Evolutionary conservation across 2,888 invertebrate species (phyloP).

Genomic region (Incurvaria masculella): DNA sequence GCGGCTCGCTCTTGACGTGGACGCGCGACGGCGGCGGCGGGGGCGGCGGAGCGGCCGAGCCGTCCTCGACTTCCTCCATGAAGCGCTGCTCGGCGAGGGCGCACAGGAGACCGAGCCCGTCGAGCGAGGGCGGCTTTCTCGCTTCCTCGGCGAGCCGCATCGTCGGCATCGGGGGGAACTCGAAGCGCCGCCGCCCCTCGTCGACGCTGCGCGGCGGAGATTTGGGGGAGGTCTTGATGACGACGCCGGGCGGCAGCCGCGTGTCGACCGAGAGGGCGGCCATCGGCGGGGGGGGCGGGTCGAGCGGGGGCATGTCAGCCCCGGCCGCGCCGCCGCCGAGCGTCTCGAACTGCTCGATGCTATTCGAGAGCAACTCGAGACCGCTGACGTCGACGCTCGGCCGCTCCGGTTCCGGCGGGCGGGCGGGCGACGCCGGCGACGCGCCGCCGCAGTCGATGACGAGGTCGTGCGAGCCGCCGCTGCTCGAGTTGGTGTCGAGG

Average conservation of each 20-base stretch:
- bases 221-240: constrained; percentile 46
- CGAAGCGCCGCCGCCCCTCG: constrained; percentile 38
- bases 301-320: constrained; percentile 33
- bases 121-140: constrained; percentile 47
- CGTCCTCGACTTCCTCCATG: constrained; percentile 66
- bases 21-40: constrained; percentile 27
- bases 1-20: constrained; percentile 38
- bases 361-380: constrained; percentile 77
- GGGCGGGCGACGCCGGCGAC: constrained; percentile 26
- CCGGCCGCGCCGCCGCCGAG: constrained; percentile 26
- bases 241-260: constrained; percentile 38
- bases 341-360: constrained; percentile 74
- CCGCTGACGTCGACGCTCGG: constrained; percentile 71
- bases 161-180: constrained; percentile 23
- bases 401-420: constrained; percentile 18
- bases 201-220: constrained; percentile 35
- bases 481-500: constrained; percentile 37
- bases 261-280: constrained; percentile 39
- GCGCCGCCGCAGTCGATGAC: constrained; percentile 44
- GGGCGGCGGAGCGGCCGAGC: constrained; percentile 25
- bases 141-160: constrained; percentile 28
- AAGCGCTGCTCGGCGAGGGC: constrained; percentile 83
- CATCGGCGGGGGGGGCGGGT: constrained; percentile 20
- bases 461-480: constrained; percentile 42
- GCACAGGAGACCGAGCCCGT: constrained; percentile 72